Percentiles rank a stretch among this genome's conserved stretches.
Evolutionary conservation across 2,888 invertebrate genomes (phyloP).

Genomic region (Osmoderma eremita): DNA sequence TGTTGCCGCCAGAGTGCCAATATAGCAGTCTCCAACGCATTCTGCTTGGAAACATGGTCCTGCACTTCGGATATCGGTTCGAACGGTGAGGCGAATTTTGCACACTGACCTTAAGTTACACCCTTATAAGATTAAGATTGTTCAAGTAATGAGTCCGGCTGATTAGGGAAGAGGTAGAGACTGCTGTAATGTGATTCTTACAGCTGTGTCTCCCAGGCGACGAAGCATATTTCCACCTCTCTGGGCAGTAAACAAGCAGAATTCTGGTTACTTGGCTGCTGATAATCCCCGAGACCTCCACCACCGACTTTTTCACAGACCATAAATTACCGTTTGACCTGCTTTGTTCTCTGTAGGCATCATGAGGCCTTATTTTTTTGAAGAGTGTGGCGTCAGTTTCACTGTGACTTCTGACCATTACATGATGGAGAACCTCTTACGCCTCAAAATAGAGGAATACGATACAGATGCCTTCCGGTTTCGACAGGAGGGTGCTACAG

Average conservation of each 20-base stretch:
- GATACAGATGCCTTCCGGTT: neutral
- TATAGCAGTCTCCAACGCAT: neutral
- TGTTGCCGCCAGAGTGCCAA: too few relatives aligned
- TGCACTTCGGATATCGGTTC: constrained; percentile 3
- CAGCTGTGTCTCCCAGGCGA: neutral
- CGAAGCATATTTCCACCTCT: neutral
- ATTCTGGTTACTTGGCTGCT: constrained; percentile 2
- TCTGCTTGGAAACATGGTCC: neutral
- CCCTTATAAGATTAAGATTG: too few relatives aligned
- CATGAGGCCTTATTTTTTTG: neutral
- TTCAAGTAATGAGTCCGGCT: too few relatives aligned
- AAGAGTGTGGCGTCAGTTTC: neutral
- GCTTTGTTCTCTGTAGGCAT: neutral
- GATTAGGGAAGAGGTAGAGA: too few relatives aligned
- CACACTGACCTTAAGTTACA: too few relatives aligned
- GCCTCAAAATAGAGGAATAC: neutral
- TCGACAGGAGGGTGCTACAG: too few relatives aligned
- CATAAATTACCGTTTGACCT: neutral
- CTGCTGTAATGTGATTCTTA: too few relatives aligned
- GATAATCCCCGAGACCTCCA: neutral
- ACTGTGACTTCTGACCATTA: constrained; percentile 1
- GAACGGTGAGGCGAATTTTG: neutral
- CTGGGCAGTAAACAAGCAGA: neutral
- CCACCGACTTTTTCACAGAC: neutral
- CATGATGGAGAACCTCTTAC: too few relatives aligned